These are phyloP conservation scores for Nettapus auritus DNA, from an alignment of 2,113 vertebrate genomes.

Conservation along the genomic window DNA sequence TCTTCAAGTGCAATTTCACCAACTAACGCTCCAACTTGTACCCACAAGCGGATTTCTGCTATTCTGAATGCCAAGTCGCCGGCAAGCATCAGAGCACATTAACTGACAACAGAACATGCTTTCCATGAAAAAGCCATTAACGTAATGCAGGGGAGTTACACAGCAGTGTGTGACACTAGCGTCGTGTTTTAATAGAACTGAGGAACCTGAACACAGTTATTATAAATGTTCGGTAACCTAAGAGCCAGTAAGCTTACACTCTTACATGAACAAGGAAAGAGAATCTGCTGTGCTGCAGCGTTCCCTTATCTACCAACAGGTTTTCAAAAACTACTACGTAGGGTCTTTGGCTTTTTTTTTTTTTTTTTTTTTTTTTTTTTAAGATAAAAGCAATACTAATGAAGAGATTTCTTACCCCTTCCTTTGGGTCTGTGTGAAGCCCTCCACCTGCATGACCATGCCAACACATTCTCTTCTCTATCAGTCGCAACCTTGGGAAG, in stretches of 20 bases:
- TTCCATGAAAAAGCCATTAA: not conserved
- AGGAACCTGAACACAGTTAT: not conserved
- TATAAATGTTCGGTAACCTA: not conserved
- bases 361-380: not conserved
- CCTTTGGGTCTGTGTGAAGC: constrained; percentile 92
- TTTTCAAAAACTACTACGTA: not conserved
- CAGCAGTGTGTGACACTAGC: not conserved
- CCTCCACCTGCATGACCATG: constrained; percentile 92
- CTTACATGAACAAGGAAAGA: not conserved
- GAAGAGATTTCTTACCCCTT: constrained; percentile 85
- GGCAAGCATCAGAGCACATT: not conserved
- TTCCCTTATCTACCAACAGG: not conserved
- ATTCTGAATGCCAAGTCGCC: not conserved
- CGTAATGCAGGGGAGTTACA: not conserved
- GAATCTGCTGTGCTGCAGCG: not conserved
- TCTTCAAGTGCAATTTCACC: not conserved
- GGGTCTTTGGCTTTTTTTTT: not conserved
- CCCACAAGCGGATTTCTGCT: not conserved
- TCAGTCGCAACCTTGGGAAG: constrained; percentile 76
- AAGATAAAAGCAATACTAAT: not conserved
- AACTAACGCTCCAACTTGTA: not conserved
- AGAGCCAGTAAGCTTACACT: not conserved
- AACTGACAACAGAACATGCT: not conserved
- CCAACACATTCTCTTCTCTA: constrained; percentile 91
- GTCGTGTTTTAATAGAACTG: not conserved